phyloP scores from a whole-genome alignment of 2,888 invertebrate species.

The Tenthredo scrophulariae region DNA sequence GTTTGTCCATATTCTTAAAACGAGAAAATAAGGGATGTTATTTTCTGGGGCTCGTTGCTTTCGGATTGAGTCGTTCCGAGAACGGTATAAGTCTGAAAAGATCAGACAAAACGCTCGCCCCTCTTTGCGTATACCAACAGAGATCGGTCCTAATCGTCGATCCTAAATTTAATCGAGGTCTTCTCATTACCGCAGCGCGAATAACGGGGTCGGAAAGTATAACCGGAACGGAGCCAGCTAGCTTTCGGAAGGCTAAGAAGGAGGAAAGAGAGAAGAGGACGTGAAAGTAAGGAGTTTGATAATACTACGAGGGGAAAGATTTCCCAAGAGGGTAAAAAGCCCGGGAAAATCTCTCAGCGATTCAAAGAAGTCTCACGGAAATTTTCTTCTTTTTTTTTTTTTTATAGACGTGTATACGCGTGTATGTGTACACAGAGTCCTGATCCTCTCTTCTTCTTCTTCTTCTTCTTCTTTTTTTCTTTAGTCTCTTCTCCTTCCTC shows the following conservation, averaged over 20 bases:
- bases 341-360: slow-evolving; percentile 10
- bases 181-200: slow-evolving; percentile 33
- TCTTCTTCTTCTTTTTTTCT: neutral
- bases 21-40: neutral
- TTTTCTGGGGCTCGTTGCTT: neutral
- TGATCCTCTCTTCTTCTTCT: neutral
- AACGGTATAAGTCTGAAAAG: neutral
- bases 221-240: slow-evolving; percentile 10
- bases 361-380: slow-evolving; percentile 15
- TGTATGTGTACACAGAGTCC: neutral
- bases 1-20: neutral
- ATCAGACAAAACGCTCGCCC: neutral
- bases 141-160: neutral
- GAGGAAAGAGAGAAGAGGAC: neutral
- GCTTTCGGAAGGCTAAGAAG: too few relatives aligned
- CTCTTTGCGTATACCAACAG: neutral
- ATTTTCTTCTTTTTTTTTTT: neutral
- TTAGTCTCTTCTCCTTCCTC: neutral
- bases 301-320: slow-evolving; percentile 31
- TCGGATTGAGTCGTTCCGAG: neutral
- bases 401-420: neutral
- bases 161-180: slow-evolving; percentile 45
- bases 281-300: slow-evolving; percentile 1
- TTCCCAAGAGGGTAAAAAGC: slow-evolving; percentile 32
- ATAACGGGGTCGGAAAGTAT: slow-evolving; percentile 19